Base-by-base conservation (phyloP, 2,888 invertebrate genomes). In the Drosophila borborema region DNA sequence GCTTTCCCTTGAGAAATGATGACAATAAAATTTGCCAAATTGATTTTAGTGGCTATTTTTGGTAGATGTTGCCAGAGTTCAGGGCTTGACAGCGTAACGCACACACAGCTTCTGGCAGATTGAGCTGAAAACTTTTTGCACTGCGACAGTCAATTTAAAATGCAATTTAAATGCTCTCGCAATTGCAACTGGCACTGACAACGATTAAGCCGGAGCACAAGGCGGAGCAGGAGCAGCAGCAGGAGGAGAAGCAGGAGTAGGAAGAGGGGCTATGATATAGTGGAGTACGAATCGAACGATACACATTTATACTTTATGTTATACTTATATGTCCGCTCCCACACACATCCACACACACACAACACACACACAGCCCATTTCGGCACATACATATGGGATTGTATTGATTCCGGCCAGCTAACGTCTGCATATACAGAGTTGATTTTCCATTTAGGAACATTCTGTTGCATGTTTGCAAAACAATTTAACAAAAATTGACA, bases 1-100 rank as follows among this genome's bases (percentile, higher is more conserved):
- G 46, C 5, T 14, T 14, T 72, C 64, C 70, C 43, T 36, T 54
- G 70, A 65, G 65, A 75, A 63, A 72, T 54, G 72, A 60, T 63
- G 66, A 45, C 73, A 85, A 70, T 82, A 72, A 73, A 86, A 84
- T 81, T 87, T 85, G 64, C 46, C 72, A 87, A 85, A 87, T 85
- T 77, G 79, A 74, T 85, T 82, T 79, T 12, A 45, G 43, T 70
- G 72, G 59, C 68, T 69, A 74, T 87, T 85, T 85, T 73, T 67
- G 79, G 73, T 68, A 74, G 69, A 62, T 66, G 63, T 41, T 55
- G 61, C 80, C 80, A 67, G 71, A 71, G 74, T 86, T 70, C 56
- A 40, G 78, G 56, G 68, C 14, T 51, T 43, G 43, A 18, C 58
- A 63, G 56, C 34, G 14, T 28, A n/a, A 54, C 16, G 38, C 9